A percentile compares a stretch with the other conserved stretches of the same genome.
Evolutionary conservation across 2,113 vertebrate genomes (phyloP).

Genomic region (Panthera tigris): DNA sequence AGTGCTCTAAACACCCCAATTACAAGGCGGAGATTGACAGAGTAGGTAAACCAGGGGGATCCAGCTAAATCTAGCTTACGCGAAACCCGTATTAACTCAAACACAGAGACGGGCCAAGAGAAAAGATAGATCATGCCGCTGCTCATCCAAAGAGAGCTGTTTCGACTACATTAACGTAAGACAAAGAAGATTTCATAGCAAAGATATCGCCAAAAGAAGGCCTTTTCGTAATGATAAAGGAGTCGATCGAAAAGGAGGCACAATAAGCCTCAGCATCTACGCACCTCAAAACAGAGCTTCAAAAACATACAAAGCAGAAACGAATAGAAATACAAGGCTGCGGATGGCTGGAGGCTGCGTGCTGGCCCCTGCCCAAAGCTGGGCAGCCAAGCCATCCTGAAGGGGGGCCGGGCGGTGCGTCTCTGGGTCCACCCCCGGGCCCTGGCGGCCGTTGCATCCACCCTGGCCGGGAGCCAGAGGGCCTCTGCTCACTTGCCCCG

Average conservation of each 20-base stretch:
- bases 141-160: neutral
- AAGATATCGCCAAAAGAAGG: neutral
- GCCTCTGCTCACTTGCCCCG: neutral
- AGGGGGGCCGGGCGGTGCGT: accelerated
- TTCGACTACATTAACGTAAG: neutral
- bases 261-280: neutral
- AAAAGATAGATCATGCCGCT: neutral
- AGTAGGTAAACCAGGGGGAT: neutral
- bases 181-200: neutral
- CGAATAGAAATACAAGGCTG: neutral
- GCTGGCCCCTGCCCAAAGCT: neutral
- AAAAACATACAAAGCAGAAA: neutral
- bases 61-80: neutral
- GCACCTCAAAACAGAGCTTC: neutral
- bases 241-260: neutral
- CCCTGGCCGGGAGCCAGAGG: neutral
- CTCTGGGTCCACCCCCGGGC: accelerated
- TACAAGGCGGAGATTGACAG: neutral
- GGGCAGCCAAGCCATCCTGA: too few species aligned
- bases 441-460: too few species aligned
- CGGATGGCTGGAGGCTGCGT: neutral
- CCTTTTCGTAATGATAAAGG: neutral
- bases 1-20: neutral
- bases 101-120: neutral
- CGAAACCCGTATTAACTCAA: neutral